These are phyloP conservation scores for Chrosomus eos DNA, from an alignment of 2,797 vertebrate species.

Conservation along the genomic window DNA sequence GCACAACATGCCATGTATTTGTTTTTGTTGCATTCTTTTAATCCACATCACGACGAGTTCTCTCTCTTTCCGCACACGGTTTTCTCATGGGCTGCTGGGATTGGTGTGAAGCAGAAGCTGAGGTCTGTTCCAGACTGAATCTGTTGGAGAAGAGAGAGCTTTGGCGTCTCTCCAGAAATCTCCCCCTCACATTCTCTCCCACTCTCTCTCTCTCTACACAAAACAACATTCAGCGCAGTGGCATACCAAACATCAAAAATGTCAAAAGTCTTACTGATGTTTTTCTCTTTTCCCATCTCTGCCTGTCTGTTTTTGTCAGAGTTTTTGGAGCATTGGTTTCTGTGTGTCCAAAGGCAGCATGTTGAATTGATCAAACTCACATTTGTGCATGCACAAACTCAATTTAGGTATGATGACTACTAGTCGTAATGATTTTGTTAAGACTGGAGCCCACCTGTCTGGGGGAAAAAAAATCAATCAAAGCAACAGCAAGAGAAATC, in stretches of 20 bases:
- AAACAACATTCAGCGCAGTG: slow-evolving; percentile 47
- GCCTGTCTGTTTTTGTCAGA: slow-evolving; percentile 1
- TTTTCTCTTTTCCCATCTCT: slow-evolving; percentile 14
- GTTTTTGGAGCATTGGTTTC: not conserved
- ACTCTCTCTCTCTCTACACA: slow-evolving; percentile 31
- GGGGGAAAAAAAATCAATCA: not conserved
- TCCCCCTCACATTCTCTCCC: slow-evolving; percentile 61
- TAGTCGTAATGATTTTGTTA: not conserved
- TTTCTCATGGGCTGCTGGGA: slow-evolving; percentile 18
- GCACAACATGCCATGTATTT: not conserved
- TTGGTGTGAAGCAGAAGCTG: slow-evolving; percentile 36
- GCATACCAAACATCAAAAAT: slow-evolving; percentile 36
- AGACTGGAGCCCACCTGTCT: slow-evolving; percentile 37
- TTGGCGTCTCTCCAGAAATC: slow-evolving; percentile 42
- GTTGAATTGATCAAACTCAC: not conserved
- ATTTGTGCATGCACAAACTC: slow-evolving; percentile 11
- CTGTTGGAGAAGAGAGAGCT: slow-evolving; percentile 36
- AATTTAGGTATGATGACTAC: slow-evolving; percentile 15
- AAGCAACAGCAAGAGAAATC: slow-evolving; percentile 24
- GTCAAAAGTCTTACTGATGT: slow-evolving; percentile 26
- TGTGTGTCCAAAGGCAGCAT: not conserved
- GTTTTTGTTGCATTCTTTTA: slow-evolving; percentile 5
- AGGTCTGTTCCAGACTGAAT: slow-evolving; percentile 27
- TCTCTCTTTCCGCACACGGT: not conserved
- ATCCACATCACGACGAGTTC: slow-evolving; percentile 16